Conservation (phyloP, 2,888 invertebrate species). For the Steinernema carpocapsae region DNA sequence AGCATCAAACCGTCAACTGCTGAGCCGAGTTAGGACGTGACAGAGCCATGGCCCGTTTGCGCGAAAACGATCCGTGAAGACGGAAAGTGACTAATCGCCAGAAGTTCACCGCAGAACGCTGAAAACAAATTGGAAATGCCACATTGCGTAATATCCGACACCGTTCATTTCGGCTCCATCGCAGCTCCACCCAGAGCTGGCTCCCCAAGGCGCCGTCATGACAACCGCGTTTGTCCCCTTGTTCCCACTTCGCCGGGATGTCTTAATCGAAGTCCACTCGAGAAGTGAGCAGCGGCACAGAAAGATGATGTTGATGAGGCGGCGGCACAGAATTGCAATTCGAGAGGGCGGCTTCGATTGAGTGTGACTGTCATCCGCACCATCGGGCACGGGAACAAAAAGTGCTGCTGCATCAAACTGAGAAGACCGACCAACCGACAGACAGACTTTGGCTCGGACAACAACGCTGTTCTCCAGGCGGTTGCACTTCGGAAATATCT, state of each 20-base stretch:
- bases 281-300: background rate
- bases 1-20: slow-evolving; percentile 19
- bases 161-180: slow-evolving; percentile 29
- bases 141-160: slow-evolving; percentile 35
- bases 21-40: slow-evolving; percentile 20
- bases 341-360: background rate
- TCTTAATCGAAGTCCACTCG: slow-evolving; percentile 26
- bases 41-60: background rate
- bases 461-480: background rate
- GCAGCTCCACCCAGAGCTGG: slow-evolving; percentile 33
- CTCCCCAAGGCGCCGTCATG: slow-evolving; percentile 32
- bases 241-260: background rate
- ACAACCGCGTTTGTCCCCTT: slow-evolving; percentile 20
- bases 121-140: slow-evolving; percentile 33
- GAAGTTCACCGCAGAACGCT: slow-evolving; percentile 16
- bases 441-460: background rate
- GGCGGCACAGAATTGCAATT: background rate
- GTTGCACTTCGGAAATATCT: slow-evolving; percentile 12
- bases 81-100: background rate
- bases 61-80: background rate
- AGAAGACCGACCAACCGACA: background rate
- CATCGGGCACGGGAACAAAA: slow-evolving; percentile 1
- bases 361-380: background rate
- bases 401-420: slow-evolving; percentile 16
- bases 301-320: background rate